A percentile compares a stretch with the other conserved stretches of the same genome.
These are phyloP conservation scores for Sminthurinus aureus DNA, from an alignment of 2,888 invertebrate species.

Conservation along the genomic window DNA sequence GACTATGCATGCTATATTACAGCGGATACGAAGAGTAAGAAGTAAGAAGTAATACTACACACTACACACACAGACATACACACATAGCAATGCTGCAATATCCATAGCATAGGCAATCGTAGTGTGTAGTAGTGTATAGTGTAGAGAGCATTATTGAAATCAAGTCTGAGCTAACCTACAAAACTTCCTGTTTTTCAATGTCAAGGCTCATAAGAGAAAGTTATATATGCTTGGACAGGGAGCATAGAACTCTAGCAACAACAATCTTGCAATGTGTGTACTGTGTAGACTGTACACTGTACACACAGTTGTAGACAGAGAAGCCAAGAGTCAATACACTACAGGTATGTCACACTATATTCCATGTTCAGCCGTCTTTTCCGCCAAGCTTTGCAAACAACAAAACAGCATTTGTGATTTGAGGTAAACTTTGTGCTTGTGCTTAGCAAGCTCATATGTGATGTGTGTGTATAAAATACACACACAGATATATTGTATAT, in stretches of 20 bases:
- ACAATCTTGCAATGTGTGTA: not conserved
- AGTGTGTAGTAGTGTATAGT: not conserved
- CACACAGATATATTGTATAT: too few relatives aligned
- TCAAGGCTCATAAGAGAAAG: slow-evolving; percentile 55
- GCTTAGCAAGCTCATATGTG: not conserved
- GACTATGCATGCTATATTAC: too few relatives aligned
- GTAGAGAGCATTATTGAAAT: slow-evolving; percentile 1
- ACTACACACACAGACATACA: too few relatives aligned
- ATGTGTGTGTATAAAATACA: too few relatives aligned
- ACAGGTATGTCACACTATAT: not conserved
- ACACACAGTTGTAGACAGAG: not conserved
- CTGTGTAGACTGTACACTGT: not conserved
- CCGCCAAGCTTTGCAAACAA: not conserved
- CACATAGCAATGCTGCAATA: not conserved
- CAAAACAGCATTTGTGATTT: not conserved
- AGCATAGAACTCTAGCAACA: not conserved
- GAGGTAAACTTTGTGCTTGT: not conserved
- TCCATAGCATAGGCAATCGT: not conserved
- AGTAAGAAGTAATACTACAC: too few relatives aligned
- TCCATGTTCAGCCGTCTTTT: not conserved
- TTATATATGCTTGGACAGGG: slow-evolving; percentile 15
- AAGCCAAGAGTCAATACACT: not conserved
- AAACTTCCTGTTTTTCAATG: slow-evolving; percentile 59
- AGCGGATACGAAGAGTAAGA: too few relatives aligned
- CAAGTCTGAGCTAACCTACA: slow-evolving; percentile 50